These are phyloP conservation scores for Vicugna pacos DNA, from an alignment of 2,113 vertebrate species.

Conservation along the genomic window DNA sequence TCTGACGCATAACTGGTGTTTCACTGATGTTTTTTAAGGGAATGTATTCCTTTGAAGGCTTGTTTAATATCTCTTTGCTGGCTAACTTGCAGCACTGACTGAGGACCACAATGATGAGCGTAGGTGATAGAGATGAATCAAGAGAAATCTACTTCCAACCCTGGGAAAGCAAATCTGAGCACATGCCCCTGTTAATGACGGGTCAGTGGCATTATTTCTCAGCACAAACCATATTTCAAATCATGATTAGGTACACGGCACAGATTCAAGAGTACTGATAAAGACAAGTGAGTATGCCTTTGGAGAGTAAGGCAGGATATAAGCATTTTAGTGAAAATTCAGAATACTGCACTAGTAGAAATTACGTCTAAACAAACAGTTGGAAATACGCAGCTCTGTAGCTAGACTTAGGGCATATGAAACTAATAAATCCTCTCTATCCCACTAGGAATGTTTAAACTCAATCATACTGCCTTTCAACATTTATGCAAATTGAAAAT, in stretches of 20 bases:
- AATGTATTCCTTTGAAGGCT: neutral
- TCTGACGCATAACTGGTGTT: neutral
- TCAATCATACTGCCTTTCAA: neutral
- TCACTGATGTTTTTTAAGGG: slow-evolving; percentile 13
- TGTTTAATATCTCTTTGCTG: neutral
- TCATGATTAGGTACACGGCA: neutral
- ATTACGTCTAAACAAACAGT: neutral
- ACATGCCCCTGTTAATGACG: neutral
- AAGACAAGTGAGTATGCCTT: neutral
- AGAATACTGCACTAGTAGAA: neutral
- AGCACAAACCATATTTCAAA: neutral
- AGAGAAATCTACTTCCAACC: neutral
- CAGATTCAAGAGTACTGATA: neutral
- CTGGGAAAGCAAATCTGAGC: neutral
- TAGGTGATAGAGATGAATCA: neutral
- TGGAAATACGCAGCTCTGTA: neutral
- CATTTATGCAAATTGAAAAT: neutral
- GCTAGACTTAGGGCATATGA: neutral
- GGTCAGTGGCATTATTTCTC: neutral
- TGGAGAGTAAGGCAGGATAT: neutral
- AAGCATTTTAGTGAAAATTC: neutral
- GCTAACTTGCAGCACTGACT: neutral
- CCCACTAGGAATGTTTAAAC: neutral
- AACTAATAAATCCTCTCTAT: neutral
- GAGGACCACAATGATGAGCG: neutral